Evolutionary conservation across 2,888 invertebrate species (phyloP).

Genomic region (Chymomyza amoena): DNA sequence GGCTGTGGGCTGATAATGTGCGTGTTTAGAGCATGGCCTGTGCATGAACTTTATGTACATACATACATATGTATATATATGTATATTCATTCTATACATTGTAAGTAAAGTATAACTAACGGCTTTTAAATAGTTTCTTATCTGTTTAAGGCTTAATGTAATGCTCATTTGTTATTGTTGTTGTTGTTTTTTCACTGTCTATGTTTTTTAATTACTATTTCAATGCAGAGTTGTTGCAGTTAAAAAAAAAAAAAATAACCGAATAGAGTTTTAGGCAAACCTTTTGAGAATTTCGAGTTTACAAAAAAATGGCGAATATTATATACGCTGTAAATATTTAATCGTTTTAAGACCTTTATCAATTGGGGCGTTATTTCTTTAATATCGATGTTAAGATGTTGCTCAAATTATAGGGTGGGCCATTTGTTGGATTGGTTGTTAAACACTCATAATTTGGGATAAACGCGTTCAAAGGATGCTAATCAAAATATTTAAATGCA

Average conservation of each 20-base stretch:
- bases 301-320: too few species aligned
- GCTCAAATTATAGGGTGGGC: too few species aligned
- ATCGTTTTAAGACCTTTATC: too few species aligned
- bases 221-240: neutral
- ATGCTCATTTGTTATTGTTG: neutral
- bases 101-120: conserved; percentile 23
- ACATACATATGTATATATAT: neutral
- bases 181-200: neutral
- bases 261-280: too few species aligned
- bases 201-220: neutral
- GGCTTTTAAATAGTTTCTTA: conserved; percentile 40
- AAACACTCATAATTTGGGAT: too few species aligned
- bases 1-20: conserved; percentile 42
- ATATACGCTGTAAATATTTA: too few species aligned
- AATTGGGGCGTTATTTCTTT: too few species aligned
- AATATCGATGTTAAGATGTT: too few species aligned
- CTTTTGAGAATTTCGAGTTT: too few species aligned
- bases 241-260: neutral
- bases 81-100: neutral
- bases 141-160: neutral
- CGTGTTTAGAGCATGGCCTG: conserved; percentile 15
- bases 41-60: conserved; percentile 3
- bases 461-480: too few species aligned
- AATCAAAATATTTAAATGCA: too few species aligned
- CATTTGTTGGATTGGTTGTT: too few species aligned